A percentile compares a stretch with the other conserved stretches of the same genome.
Conservation (phyloP, 2,888 invertebrate genomes). For the Leucoma salicis region DNA sequence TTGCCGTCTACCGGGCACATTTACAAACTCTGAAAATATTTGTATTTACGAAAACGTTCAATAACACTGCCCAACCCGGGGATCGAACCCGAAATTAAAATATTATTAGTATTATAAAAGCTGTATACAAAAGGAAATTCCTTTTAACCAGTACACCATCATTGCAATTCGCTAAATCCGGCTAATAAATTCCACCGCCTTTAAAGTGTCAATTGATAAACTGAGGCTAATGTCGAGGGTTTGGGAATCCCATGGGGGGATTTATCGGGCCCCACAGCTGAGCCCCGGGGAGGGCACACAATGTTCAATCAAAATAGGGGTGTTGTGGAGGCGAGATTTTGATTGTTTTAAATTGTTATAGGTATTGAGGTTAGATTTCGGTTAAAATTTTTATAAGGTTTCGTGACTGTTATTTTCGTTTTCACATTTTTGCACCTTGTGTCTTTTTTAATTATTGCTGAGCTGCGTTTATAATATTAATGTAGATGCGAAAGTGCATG, state of each 20-base stretch:
- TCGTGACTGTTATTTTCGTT: too few relatives aligned
- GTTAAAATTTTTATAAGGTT: too few relatives aligned
- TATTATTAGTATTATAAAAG: too few relatives aligned
- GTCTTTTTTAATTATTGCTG: too few relatives aligned
- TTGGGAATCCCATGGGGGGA: slow-evolving; percentile 30
- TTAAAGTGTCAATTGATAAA: slow-evolving; percentile 16
- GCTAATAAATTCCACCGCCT: slow-evolving; percentile 11
- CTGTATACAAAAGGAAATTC: neutral
- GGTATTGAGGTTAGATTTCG: neutral
- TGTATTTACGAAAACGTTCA: too few relatives aligned
- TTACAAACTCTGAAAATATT: too few relatives aligned
- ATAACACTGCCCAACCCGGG: too few relatives aligned
- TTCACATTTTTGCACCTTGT: too few relatives aligned
- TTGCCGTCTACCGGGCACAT: too few relatives aligned
- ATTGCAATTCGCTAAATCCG: slow-evolving; percentile 2
- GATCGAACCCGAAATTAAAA: too few relatives aligned
- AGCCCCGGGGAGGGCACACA: slow-evolving; percentile 33
- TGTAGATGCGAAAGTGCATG: too few relatives aligned
- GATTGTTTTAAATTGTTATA: slow-evolving; percentile 5
- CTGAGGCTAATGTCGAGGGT: slow-evolving; percentile 3
- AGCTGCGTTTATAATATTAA: too few relatives aligned
- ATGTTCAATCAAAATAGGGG: slow-evolving; percentile 35
- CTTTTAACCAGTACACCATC: neutral
- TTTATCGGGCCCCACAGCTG: slow-evolving; percentile 49
- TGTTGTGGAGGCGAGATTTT: neutral